Evolutionary conservation across 2,797 vertebrate species (phyloP).

Genomic region (Anolis apletophallus): DNA sequence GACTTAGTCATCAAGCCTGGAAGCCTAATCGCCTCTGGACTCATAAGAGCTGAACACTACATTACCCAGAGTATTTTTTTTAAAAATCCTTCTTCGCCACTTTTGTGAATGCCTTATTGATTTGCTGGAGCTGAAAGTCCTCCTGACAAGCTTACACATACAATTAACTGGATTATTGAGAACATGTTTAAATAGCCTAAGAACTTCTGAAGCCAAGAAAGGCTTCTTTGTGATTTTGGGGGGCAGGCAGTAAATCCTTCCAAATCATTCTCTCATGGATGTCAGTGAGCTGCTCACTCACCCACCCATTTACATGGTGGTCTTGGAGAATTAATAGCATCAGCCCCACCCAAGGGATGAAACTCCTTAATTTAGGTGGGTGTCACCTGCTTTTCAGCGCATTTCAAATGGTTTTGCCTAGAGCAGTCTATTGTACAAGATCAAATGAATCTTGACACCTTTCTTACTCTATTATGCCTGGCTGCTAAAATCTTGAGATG

Average conservation of each 20-base stretch:
- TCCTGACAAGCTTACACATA: slow-evolving; percentile 62
- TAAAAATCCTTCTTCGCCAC: not conserved
- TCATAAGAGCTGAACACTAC: not conserved
- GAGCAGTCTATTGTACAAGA: slow-evolving; percentile 56
- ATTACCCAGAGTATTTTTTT: slow-evolving; percentile 1
- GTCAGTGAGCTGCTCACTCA: not conserved
- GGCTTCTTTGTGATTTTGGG: no score
- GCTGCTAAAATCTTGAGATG: slow-evolving; percentile 45
- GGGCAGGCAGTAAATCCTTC: not conserved
- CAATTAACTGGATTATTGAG: slow-evolving; percentile 70
- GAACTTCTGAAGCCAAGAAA: slow-evolving; percentile 49
- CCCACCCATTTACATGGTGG: slow-evolving; percentile 33
- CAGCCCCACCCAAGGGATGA: slow-evolving; percentile 40
- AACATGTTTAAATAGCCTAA: slow-evolving; percentile 64
- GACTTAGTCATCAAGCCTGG: slow-evolving; percentile 40
- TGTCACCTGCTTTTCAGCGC: slow-evolving; percentile 70
- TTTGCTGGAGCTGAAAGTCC: slow-evolving; percentile 53
- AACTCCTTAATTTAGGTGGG: slow-evolving; percentile 55
- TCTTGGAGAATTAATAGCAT: slow-evolving; percentile 62
- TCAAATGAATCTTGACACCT: slow-evolving; percentile 66
- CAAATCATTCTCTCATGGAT: slow-evolving; percentile 31
- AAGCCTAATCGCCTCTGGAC: slow-evolving; percentile 31
- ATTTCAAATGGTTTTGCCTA: slow-evolving; percentile 63
- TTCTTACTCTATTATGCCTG: slow-evolving; percentile 52
- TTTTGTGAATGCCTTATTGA: slow-evolving; percentile 45